Evolutionary conservation across 1,140 invertebrate genomes (phyloP).

Genomic region (Micrasema longulum): DNA sequence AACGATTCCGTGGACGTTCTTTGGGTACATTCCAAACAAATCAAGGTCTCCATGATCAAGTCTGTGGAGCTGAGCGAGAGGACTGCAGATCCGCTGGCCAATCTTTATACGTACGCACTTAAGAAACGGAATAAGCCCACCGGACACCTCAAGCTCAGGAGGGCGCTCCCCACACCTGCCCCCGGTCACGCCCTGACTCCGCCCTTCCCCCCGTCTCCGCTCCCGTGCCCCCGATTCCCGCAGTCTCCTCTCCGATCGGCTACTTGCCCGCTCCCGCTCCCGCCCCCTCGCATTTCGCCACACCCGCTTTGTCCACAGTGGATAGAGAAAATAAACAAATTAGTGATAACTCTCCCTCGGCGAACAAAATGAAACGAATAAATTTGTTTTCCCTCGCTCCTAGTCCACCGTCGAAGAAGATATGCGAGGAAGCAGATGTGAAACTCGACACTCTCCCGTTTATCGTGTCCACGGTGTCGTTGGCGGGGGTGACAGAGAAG

Average conservation of each 20-base stretch:
- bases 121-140: not conserved
- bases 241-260: not conserved
- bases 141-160: conserved; percentile 14
- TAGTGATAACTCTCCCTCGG: too few relatives aligned
- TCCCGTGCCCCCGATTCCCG: not conserved
- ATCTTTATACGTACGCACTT: not conserved
- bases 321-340: too few relatives aligned
- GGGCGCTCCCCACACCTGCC: too few relatives aligned
- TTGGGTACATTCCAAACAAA: conserved; percentile 6
- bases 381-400: too few relatives aligned
- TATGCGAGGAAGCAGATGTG: not conserved
- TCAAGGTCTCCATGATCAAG: conserved; percentile 11
- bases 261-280: not conserved
- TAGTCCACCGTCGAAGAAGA: too few relatives aligned
- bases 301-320: not conserved
- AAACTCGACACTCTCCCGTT: not conserved
- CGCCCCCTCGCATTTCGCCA: not conserved
- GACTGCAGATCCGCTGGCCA: not conserved
- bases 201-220: not conserved
- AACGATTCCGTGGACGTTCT: conserved; percentile 11
- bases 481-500: not conserved
- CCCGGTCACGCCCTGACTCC: too few relatives aligned
- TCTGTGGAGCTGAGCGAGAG: not conserved
- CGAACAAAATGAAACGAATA: too few relatives aligned
- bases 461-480: conserved; percentile 13